Percentiles rank a stretch among this genome's conserved stretches.
Evolutionary conservation across 2,113 vertebrate species (phyloP).

Genomic region (Atlantisia rogersi): DNA sequence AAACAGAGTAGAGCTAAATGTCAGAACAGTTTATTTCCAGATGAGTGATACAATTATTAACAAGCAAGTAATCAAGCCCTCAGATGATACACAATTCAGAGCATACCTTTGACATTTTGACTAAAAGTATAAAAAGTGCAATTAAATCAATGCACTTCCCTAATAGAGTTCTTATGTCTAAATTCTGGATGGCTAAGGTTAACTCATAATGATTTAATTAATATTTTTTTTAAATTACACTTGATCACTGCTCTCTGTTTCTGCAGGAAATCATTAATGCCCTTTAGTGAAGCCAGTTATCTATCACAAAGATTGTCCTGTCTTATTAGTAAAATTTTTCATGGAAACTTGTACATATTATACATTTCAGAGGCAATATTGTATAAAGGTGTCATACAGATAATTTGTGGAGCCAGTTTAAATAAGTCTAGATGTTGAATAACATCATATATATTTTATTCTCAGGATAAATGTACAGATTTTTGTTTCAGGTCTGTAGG

Average conservation of each 20-base stretch:
- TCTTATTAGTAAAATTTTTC: background rate
- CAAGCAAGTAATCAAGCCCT: slow-evolving; percentile 36
- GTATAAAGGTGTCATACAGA: background rate
- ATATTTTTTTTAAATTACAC: background rate
- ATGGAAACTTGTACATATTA: background rate
- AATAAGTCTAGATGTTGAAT: background rate
- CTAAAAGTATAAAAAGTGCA: background rate
- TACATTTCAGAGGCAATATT: background rate
- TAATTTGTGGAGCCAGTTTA: background rate
- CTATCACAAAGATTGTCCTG: background rate
- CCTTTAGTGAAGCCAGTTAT: background rate
- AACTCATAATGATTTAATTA: background rate
- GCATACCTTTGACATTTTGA: slow-evolving; percentile 25
- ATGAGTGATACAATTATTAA: slow-evolving; percentile 38
- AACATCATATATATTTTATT: background rate
- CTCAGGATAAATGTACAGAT: background rate
- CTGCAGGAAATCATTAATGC: background rate
- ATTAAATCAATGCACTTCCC: slow-evolving; percentile 15
- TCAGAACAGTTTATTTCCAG: slow-evolving; percentile 29
- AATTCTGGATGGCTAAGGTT: background rate
- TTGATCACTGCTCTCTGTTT: slow-evolving; percentile 9
- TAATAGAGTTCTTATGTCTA: background rate
- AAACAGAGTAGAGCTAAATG: slow-evolving; percentile 29
- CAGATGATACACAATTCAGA: slow-evolving; percentile 31
- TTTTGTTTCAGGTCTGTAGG: background rate